A percentile compares a stretch with the other conserved stretches of the same genome.
Conservation (phyloP, 2,797 vertebrate species). For the Oophaga sylvatica region DNA sequence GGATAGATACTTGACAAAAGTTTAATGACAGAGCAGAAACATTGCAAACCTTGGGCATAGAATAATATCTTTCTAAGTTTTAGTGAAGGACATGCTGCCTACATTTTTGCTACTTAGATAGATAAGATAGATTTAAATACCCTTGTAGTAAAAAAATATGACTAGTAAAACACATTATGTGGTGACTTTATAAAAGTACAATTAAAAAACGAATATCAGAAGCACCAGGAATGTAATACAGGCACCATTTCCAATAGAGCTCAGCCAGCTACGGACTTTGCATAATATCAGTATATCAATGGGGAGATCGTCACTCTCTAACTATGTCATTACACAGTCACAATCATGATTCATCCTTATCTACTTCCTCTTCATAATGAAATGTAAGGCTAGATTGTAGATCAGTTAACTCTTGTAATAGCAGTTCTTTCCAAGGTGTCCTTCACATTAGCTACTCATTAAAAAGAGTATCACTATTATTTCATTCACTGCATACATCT, state of each 20-base stretch:
- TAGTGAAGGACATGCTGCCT: too few species aligned
- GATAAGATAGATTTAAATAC: not conserved
- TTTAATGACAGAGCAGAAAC: too few species aligned
- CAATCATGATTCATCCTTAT: conserved; percentile 22
- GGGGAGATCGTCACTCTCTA: conserved; percentile 10
- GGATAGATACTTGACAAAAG: too few species aligned
- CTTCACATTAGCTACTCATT: conserved; percentile 28
- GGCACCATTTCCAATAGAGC: conserved; percentile 9
- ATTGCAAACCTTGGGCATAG: too few species aligned
- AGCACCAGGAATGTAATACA: not conserved
- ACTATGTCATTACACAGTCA: conserved; percentile 36
- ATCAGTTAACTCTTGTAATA: conserved; percentile 37
- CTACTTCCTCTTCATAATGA: conserved; percentile 36
- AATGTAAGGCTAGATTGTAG: conserved; percentile 30
- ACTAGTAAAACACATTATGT: not conserved
- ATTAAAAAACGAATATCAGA: not conserved
- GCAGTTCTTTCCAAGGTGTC: conserved; percentile 32
- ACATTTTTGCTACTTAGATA: too few species aligned
- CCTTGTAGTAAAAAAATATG: not conserved
- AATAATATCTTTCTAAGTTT: too few species aligned
- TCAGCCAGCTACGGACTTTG: conserved; percentile 11
- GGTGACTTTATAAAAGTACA: not conserved
- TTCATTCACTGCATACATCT: conserved; percentile 11
- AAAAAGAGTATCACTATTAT: conserved; percentile 24
- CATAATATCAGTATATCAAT: conserved; percentile 31